These are phyloP conservation scores for Enteromius anoplus DNA, from an alignment of 2,797 vertebrate genomes.

Conservation along the genomic window DNA sequence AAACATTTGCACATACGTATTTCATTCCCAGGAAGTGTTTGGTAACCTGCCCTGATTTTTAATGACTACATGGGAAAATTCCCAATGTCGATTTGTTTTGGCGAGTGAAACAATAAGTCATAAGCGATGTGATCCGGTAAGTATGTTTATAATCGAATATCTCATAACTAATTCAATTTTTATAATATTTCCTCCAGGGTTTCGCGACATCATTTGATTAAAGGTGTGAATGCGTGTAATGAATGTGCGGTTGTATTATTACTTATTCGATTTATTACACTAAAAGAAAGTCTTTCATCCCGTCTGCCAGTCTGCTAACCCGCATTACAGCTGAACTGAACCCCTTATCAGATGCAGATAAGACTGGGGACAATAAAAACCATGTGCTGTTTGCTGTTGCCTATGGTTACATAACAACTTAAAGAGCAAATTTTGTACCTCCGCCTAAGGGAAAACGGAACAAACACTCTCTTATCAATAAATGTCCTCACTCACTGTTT, in stretches of 20 bases:
- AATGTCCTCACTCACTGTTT: slow-evolving; percentile 1
- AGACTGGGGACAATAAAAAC: slow-evolving; percentile 10
- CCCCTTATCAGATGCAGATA: slow-evolving; percentile 35
- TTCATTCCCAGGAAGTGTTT: neutral
- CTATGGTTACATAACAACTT: slow-evolving; percentile 37
- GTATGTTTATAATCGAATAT: slow-evolving; percentile 17
- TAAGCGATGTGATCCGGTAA: neutral
- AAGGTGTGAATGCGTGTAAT: neutral
- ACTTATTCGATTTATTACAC: neutral
- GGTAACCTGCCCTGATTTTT: neutral
- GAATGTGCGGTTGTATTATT: neutral
- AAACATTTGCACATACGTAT: neutral
- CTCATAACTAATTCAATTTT: neutral
- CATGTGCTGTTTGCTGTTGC: slow-evolving; percentile 42
- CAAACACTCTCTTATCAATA: slow-evolving; percentile 54
- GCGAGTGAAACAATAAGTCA: neutral
- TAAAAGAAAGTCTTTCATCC: neutral
- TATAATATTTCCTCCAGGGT: slow-evolving; percentile 12
- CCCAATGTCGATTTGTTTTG: neutral
- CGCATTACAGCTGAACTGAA: neutral
- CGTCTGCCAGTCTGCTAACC: neutral
- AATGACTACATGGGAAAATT: slow-evolving; percentile 20
- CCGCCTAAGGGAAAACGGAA: slow-evolving; percentile 36
- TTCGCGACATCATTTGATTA: slow-evolving; percentile 7
- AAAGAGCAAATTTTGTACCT: slow-evolving; percentile 7